phyloP scores from a whole-genome alignment of 1,140 invertebrate species.

The Bradynema listronoti region DNA sequence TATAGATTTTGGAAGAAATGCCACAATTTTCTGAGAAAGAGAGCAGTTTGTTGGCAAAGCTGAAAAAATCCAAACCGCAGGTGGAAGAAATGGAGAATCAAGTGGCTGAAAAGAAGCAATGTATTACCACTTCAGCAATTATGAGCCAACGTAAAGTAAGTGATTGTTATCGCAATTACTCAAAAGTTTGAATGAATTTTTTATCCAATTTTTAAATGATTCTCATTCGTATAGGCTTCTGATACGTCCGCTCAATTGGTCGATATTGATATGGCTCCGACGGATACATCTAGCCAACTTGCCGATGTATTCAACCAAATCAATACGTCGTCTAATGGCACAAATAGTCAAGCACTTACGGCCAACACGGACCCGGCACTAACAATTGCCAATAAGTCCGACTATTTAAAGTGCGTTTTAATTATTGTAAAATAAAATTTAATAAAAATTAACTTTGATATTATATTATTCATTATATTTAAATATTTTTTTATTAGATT shows the following conservation, averaged over 20 bases:
- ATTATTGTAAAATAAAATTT: no score
- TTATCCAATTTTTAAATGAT: neutral
- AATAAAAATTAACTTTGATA: neutral
- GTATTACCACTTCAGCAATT: constrained; percentile 52
- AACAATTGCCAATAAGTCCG: constrained; percentile 23
- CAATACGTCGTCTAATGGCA: no score
- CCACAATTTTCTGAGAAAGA: constrained; percentile 97
- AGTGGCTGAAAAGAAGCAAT: constrained; percentile 52
- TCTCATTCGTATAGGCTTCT: neutral
- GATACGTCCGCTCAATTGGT: neutral
- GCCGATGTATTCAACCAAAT: no score
- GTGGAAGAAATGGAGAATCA: constrained; percentile 55
- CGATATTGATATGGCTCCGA: neutral
- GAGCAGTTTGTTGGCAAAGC: constrained; percentile 84
- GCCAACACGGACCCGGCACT: no score
- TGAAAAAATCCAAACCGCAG: constrained; percentile 84
- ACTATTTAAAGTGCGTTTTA: constrained; percentile 26
- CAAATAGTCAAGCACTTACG: no score
- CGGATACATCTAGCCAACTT: no score
- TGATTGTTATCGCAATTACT: no score
- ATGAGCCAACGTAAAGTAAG: constrained; percentile 61
- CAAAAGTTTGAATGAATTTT: no score
- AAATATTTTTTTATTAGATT: constrained; percentile 69
- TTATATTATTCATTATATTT: no score
- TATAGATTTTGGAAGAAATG: constrained; percentile 94